Conservation (phyloP, 2,797 vertebrate genomes). For the Coracias cyanogaster region DNA sequence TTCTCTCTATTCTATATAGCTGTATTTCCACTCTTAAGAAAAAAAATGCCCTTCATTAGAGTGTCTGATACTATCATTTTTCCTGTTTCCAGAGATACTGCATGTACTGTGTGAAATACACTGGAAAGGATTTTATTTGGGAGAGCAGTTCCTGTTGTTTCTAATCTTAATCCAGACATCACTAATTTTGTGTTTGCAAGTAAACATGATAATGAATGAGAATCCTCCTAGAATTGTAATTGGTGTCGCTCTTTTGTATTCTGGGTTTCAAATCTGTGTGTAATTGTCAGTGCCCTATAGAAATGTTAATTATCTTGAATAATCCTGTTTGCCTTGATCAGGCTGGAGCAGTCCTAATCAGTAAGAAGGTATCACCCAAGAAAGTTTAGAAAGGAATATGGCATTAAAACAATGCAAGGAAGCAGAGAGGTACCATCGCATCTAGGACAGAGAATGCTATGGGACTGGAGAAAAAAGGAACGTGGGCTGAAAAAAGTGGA, state of each 20-base stretch:
- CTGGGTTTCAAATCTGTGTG: conserved; percentile 23
- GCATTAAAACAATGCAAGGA: background rate
- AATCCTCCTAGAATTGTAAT: conserved; percentile 54
- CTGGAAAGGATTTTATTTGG: conserved; percentile 27
- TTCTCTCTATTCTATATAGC: background rate
- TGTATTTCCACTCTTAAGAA: background rate
- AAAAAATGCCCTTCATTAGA: background rate
- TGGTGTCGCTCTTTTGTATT: conserved; percentile 40
- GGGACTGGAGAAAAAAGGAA: background rate
- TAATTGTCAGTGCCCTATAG: conserved; percentile 53
- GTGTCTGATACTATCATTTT: background rate
- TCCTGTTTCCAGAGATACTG: background rate
- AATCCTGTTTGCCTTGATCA: conserved; percentile 54
- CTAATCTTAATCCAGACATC: conserved; percentile 57
- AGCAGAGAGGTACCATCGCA: background rate
- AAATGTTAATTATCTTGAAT: conserved; percentile 67
- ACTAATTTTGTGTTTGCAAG: conserved; percentile 55
- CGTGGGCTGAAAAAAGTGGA: background rate
- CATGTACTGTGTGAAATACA: background rate
- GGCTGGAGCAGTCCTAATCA: background rate
- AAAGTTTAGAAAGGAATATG: background rate
- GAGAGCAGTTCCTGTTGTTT: background rate
- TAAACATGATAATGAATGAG: conserved; percentile 59
- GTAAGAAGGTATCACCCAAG: background rate
- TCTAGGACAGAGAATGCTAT: fast-evolving